phyloP scores from a whole-genome alignment of 2,888 invertebrate species.

The Nasonovia ribisnigri region DNA sequence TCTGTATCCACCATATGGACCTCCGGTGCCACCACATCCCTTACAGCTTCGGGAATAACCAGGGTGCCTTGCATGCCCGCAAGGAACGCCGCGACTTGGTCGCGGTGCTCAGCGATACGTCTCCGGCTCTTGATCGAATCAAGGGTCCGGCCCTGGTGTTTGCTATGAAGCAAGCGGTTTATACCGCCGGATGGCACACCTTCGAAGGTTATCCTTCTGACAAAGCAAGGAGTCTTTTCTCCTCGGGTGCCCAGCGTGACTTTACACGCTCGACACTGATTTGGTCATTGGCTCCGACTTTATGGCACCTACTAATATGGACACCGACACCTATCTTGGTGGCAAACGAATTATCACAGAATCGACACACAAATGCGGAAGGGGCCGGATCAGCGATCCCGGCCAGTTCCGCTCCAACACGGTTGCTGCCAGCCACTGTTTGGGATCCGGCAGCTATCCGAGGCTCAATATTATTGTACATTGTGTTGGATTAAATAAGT shows the following conservation, averaged over 20 bases:
- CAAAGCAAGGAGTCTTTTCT: no score
- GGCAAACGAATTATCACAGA: background rate
- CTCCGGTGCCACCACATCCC: no score
- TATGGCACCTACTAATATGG: background rate
- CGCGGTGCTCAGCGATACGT: no score
- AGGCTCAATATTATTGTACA: background rate
- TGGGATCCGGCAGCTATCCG: background rate
- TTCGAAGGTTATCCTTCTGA: no score
- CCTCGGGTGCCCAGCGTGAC: background rate
- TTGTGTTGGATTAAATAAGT: background rate
- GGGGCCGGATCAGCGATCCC: rapidly evolving
- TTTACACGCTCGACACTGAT: rapidly evolving
- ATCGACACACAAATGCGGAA: background rate
- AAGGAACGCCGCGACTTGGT: no score
- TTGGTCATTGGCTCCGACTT: rapidly evolving
- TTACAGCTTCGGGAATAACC: no score
- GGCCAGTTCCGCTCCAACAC: background rate
- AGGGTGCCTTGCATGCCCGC: no score
- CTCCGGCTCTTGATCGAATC: no score
- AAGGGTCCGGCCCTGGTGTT: no score
- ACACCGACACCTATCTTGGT: background rate
- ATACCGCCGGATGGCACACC: no score
- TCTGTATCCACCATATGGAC: no score
- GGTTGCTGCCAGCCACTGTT: background rate
- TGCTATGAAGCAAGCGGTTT: no score